phyloP scores from a whole-genome alignment of 1,140 invertebrate species.

The Drosophila virilis region DNA sequence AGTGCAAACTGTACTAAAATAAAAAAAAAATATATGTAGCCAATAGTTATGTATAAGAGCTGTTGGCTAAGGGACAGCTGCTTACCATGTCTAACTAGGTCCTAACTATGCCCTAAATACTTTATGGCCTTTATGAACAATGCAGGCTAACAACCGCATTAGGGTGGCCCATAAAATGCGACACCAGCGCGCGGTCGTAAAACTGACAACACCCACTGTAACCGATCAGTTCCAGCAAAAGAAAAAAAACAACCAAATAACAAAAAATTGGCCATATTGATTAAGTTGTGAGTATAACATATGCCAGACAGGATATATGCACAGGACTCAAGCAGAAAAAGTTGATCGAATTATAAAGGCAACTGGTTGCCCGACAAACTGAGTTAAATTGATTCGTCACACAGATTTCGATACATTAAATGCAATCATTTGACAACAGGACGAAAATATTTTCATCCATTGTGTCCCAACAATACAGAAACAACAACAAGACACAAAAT shows the following conservation, averaged over 20 bases:
- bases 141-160: conserved; percentile 41
- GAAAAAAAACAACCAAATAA: neutral
- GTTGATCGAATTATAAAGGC: conserved; percentile 67
- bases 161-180: conserved; percentile 45
- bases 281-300: conserved; percentile 52
- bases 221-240: conserved; percentile 27
- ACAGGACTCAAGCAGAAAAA: conserved; percentile 16
- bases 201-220: conserved; percentile 58
- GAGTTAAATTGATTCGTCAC: conserved; percentile 78
- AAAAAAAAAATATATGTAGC: too few relatives aligned
- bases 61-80: conserved; percentile 21
- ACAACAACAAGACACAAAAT: conserved; percentile 29
- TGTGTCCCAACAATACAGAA: conserved; percentile 75
- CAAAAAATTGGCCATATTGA: conserved; percentile 37
- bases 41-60: too few relatives aligned
- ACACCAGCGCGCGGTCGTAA: conserved; percentile 22
- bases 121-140: conserved; percentile 37
- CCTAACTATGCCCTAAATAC: conserved; percentile 35
- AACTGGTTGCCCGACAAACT: conserved; percentile 35
- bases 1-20: neutral
- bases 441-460: conserved; percentile 84
- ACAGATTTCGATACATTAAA: conserved; percentile 84
- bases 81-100: conserved; percentile 37
- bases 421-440: conserved; percentile 84
- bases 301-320: conserved; percentile 60